Conservation (phyloP, 2,888 invertebrate genomes). For the Cheilosia scutellata region DNA sequence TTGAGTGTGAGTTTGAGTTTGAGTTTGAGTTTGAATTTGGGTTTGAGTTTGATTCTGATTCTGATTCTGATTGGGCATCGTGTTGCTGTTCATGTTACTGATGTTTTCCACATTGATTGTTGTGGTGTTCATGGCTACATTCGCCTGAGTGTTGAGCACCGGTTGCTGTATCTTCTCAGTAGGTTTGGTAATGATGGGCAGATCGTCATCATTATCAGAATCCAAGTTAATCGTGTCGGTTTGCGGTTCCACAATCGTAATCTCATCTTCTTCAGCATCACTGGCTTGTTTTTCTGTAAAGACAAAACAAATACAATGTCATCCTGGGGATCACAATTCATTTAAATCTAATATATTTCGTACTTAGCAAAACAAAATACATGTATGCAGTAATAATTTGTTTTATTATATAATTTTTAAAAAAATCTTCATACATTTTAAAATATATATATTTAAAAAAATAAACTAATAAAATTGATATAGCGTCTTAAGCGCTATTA, state of each 20-base stretch:
- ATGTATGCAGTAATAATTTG: background rate
- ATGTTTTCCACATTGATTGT: background rate
- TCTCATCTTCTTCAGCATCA: slow-evolving; percentile 83
- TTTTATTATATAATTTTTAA: background rate
- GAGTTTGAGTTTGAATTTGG: slow-evolving; percentile 4
- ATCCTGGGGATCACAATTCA: too few relatives aligned
- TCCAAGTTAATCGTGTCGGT: slow-evolving; percentile 83
- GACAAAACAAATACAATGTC: background rate
- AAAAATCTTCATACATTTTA: background rate
- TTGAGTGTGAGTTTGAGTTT: background rate
- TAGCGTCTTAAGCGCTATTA: background rate
- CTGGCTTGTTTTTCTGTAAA: slow-evolving; percentile 82
- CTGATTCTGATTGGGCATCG: slow-evolving; percentile 45
- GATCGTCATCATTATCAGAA: slow-evolving; percentile 83
- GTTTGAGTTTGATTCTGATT: background rate
- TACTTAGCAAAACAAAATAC: too few relatives aligned
- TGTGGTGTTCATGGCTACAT: slow-evolving; percentile 50
- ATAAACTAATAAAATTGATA: slow-evolving; percentile 1
- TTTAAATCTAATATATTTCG: too few relatives aligned
- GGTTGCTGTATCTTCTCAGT: slow-evolving; percentile 39
- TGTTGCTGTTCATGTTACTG: too few relatives aligned
- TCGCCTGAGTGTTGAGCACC: slow-evolving; percentile 57
- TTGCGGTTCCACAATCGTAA: slow-evolving; percentile 83
- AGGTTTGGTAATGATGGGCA: slow-evolving; percentile 2
- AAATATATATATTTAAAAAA: slow-evolving; percentile 8